These are phyloP conservation scores for Hypolimnas misippus DNA, from an alignment of 2,888 invertebrate species.

Conservation along the genomic window DNA sequence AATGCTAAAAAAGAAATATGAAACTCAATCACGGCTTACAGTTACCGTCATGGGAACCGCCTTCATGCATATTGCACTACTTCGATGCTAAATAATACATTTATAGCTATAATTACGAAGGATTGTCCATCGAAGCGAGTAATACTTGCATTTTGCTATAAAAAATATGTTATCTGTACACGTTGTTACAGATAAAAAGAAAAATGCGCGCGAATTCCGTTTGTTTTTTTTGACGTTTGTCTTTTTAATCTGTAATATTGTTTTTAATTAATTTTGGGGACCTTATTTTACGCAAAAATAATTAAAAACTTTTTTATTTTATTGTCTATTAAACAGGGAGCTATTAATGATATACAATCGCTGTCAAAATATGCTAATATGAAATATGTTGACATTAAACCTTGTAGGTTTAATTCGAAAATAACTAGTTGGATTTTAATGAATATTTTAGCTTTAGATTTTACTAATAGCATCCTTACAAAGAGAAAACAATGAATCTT, in stretches of 20 bases:
- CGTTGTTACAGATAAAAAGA: neutral
- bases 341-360: too few relatives aligned
- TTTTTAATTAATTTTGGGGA: too few relatives aligned
- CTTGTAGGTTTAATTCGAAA: too few relatives aligned
- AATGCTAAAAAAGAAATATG: slow-evolving; percentile 67
- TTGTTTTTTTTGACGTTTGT: neutral
- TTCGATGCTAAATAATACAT: slow-evolving; percentile 54
- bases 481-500: neutral
- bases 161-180: slow-evolving; percentile 7
- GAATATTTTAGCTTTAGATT: too few relatives aligned
- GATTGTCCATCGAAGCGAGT: slow-evolving; percentile 9
- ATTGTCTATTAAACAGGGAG: too few relatives aligned
- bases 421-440: too few relatives aligned
- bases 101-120: slow-evolving; percentile 56
- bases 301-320: too few relatives aligned
- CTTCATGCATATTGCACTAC: slow-evolving; percentile 81
- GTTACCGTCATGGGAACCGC: slow-evolving; percentile 79
- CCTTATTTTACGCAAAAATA: too few relatives aligned
- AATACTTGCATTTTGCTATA: slow-evolving; percentile 20
- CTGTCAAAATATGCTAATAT: too few relatives aligned
- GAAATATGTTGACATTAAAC: too few relatives aligned
- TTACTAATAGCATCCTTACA: neutral
- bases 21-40: slow-evolving; percentile 71
- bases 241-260: neutral
- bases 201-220: neutral